Evolutionary conservation across 2,888 invertebrate species (phyloP), one percentile per base, ranked within the genome.

Genomic region (Trissoscelio sp.): DNA sequence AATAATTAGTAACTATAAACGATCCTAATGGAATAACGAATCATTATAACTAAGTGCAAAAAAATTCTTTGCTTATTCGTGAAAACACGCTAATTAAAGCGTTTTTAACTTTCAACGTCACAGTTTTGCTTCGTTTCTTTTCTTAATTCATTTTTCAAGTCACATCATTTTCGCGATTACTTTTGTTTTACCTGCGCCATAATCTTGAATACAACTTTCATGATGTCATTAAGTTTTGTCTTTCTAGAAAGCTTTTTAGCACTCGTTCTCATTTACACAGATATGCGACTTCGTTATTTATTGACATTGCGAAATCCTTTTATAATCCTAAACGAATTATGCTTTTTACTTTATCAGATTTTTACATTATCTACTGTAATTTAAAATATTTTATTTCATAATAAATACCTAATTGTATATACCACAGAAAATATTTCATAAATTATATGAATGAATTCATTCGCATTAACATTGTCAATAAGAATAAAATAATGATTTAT

Each of bases 151-250:
- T 58, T 20, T 42, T 58, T 42, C 24, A 24, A 58, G 58, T 42
- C 58, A 24, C 58, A 58, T 42, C 58, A 24, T 58, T 58, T 58
- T 42, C 24, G 18, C 42, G 39, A 58, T 57, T 57, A 22, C 39
- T 37, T 37, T 18, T 39, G 57, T 39, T 39, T 39, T 12, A 6
- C 12, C 20, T 20, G 22, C 12, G 22, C 12, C 22, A 39, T 57
- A 57, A 37, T 57, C 37, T 57, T 57, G 57, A 37, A 57, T 57
- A 20, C 24, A 16, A 57, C 37, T 57, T 57, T 20, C 39, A n/a
- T 22, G 55, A 39, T 20, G 57, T 39, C 37, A 39, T 57, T 57
- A 57, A 37, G 39, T 39, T 55, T 39, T 57, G 57, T 57, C 22
- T 57, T 20, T 28, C n/a, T 18, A n/a, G 5, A 39, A 57, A 39